Conservation (phyloP, 2,888 invertebrate genomes). For the Ochropacha duplaris region DNA sequence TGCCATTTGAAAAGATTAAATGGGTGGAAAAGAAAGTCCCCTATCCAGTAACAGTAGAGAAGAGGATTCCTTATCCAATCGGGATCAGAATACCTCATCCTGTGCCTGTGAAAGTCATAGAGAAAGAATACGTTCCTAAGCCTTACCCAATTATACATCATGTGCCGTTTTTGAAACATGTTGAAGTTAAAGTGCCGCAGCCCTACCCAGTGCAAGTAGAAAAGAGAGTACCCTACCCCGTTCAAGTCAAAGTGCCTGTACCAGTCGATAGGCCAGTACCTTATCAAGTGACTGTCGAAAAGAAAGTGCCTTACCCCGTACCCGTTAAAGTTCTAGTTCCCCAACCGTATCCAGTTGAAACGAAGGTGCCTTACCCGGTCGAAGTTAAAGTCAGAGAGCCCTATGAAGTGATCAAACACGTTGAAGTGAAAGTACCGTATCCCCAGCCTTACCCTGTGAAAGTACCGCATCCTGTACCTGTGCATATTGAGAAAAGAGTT, state of each 20-base stretch:
- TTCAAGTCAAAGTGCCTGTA: constrained; percentile 62
- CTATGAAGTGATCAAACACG: constrained; percentile 69
- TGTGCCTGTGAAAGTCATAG: constrained; percentile 76
- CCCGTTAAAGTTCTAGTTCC: constrained; percentile 72
- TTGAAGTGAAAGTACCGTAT: constrained; percentile 65
- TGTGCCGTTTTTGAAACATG: constrained; percentile 66
- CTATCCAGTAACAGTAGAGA: constrained; percentile 72
- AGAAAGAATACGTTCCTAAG: constrained; percentile 75
- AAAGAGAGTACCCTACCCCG: constrained; percentile 70
- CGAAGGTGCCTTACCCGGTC: constrained; percentile 79
- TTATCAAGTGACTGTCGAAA: constrained; percentile 68
- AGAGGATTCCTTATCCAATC: constrained; percentile 73
- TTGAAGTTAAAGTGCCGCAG: constrained; percentile 71
- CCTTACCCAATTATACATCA: constrained; percentile 75
- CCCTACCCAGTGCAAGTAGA: constrained; percentile 66
- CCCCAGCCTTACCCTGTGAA: constrained; percentile 80
- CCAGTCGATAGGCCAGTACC: constrained; percentile 69
- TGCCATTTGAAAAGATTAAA: constrained; percentile 62
- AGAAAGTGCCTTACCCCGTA: constrained; percentile 68
- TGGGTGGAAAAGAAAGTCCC: constrained; percentile 64
- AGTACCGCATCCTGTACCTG: constrained; percentile 79
- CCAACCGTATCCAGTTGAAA: constrained; percentile 79
- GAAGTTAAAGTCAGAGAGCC: constrained; percentile 74
- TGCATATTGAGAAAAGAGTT: constrained; percentile 72
- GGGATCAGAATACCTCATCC: constrained; percentile 73